phyloP scores from a whole-genome alignment of 2,797 vertebrate species.

The Loriculus beryllinus region DNA sequence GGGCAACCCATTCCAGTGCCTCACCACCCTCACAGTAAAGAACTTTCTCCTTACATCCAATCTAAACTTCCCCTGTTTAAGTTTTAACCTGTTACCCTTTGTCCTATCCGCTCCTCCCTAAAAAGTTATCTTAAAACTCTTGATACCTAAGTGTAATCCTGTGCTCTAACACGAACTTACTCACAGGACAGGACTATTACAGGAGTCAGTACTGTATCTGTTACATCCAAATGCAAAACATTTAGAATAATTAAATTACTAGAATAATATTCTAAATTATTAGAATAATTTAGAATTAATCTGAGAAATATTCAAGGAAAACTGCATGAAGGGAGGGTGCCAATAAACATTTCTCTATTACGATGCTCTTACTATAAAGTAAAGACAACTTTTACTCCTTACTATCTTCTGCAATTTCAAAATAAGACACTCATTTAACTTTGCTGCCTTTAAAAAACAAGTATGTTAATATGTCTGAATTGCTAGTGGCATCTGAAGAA shows the following conservation, averaged over 20 bases:
- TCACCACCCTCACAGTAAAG: too few relatives aligned
- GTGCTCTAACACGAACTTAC: background rate
- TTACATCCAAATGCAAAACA: background rate
- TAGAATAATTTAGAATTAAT: background rate
- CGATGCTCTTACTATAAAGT: background rate
- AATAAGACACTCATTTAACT: background rate
- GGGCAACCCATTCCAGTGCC: too few relatives aligned
- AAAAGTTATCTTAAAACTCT: background rate
- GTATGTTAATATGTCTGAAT: background rate
- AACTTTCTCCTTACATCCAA: too few relatives aligned
- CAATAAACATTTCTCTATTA: background rate
- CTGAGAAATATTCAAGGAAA: background rate
- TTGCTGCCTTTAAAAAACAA: background rate
- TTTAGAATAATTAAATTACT: background rate
- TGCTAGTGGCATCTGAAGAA: background rate
- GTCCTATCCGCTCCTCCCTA: background rate
- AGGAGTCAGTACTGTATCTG: background rate
- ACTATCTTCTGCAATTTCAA: background rate
- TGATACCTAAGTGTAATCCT: background rate
- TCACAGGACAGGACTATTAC: background rate
- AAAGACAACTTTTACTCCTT: background rate
- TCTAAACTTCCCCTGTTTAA: too few relatives aligned
- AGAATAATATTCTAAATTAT: background rate
- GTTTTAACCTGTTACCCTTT: too few relatives aligned
- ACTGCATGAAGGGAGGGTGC: background rate